Conservation (phyloP, 2,888 invertebrate species). For the Euzophera pinguis region DNA sequence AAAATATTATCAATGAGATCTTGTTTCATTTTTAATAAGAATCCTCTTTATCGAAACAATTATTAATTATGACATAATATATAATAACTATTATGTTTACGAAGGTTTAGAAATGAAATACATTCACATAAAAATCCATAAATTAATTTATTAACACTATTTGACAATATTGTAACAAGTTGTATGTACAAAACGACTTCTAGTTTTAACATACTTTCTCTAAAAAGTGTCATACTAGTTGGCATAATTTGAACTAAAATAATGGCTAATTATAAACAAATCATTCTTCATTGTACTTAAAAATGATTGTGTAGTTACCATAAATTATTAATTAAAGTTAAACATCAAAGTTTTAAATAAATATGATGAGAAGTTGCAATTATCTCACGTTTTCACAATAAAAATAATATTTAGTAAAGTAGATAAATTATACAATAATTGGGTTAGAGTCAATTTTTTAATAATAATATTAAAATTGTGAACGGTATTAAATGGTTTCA, state of each 20-base stretch:
- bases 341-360: too few species aligned
- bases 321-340: too few species aligned
- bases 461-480: too few species aligned
- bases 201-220: slow-evolving; percentile 33
- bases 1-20: not conserved
- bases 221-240: slow-evolving; percentile 27
- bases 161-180: slow-evolving; percentile 74
- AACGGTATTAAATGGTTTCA: slow-evolving; percentile 3
- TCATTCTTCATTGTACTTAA: too few species aligned
- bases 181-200: slow-evolving; percentile 68
- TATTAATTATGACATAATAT: too few species aligned
- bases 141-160: slow-evolving; percentile 78
- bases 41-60: too few species aligned
- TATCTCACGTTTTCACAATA: not conserved
- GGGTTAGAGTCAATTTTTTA: slow-evolving; percentile 35
- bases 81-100: not conserved
- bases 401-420: not conserved
- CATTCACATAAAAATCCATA: slow-evolving; percentile 63
- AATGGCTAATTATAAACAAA: not conserved
- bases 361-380: not conserved
- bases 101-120: slow-evolving; percentile 28
- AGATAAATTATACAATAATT: slow-evolving; percentile 25
- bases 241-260: slow-evolving; percentile 16
- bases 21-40: slow-evolving; percentile 9
- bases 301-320: too few species aligned